Evolutionary conservation across 2,888 invertebrate species (phyloP).

Genomic region (Azorinus chamasolen): DNA sequence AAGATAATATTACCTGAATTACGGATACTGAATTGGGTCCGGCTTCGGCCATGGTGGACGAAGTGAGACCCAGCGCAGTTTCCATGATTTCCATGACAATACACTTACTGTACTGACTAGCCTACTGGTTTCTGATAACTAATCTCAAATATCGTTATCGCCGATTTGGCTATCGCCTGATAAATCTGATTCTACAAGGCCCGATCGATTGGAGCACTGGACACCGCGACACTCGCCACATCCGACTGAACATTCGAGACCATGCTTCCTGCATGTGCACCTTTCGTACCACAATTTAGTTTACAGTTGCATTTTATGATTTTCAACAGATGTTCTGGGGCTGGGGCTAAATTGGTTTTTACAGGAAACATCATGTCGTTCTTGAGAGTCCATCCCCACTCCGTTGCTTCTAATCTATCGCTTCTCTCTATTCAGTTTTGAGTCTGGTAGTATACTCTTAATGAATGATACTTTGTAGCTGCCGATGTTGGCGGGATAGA

Average conservation of each 20-base stretch:
- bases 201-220: constrained; percentile 41
- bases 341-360: constrained; percentile 49
- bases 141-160: no score
- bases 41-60: no score
- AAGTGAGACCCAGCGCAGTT: no score
- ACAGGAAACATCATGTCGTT: constrained; percentile 32
- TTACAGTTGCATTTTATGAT: constrained; percentile 59
- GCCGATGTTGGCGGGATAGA: constrained; percentile 68
- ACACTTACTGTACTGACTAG: no score
- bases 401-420: constrained; percentile 19
- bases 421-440: constrained; percentile 55
- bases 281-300: constrained; percentile 48
- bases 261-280: constrained; percentile 63
- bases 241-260: constrained; percentile 43
- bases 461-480: constrained; percentile 62
- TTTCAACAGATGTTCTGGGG: constrained; percentile 51
- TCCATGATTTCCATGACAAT: no score
- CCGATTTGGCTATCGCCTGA: no score
- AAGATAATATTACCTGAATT: no score
- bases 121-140: no score
- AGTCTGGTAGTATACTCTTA: constrained; percentile 62
- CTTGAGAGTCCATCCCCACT: constrained; percentile 63
- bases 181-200: no score
- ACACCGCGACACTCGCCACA: constrained; percentile 58
- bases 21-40: no score